Base-by-base conservation (phyloP, 2,113 vertebrate genomes). In the Trematomus loennbergii region DNA sequence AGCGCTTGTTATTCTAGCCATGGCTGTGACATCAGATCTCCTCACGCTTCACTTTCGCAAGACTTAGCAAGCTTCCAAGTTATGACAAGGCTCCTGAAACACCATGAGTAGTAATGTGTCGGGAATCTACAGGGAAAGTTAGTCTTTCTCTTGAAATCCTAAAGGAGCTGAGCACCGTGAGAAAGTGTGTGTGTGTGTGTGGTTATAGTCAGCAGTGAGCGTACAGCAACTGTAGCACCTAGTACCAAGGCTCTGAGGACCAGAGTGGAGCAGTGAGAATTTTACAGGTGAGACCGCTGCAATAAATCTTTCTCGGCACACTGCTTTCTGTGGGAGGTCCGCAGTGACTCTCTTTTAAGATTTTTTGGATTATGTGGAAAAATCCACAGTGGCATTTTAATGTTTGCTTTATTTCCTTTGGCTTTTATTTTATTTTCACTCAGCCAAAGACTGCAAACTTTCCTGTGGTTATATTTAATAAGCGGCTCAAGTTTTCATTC, bases 21-120 rank as follows among this genome's bases (percentile, higher is more conserved):
- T 71, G 52, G 79, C 84, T 81, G 74, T 93, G 93, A 94, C 93
- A 94, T 95, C 94, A 95, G 89, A 93, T 94, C 83, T 88, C 81
- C 57, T 78, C 75, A 52, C 1, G 50, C 76, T 88, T 72, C 74
- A 78, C 89, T 93, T 94, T 90, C 86, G 75, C 88, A 91, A 91
- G 78, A 87, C 64, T 82, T 74, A 91, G 63, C 81, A 74, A 85
- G 66, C 36, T 46, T 88, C 83, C 52, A 81, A 87, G 89, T 84
- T 46, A 73, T 89, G 83, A 90, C 82, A 79, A 61, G 40, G 60
- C 76, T 87, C 40, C 78, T 65, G 67, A 61, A 84, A 83, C 65
- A 72, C 67, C 62, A 58, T 72, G 81, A 89, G 78, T 81, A 15
- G 54, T 54, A 57, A 61, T n/a, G 69, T 79, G 50, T 76, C n/a